phyloP scores from a whole-genome alignment of 92 coral and sea anemone genomes.

The Parazoanthus darwini region DNA sequence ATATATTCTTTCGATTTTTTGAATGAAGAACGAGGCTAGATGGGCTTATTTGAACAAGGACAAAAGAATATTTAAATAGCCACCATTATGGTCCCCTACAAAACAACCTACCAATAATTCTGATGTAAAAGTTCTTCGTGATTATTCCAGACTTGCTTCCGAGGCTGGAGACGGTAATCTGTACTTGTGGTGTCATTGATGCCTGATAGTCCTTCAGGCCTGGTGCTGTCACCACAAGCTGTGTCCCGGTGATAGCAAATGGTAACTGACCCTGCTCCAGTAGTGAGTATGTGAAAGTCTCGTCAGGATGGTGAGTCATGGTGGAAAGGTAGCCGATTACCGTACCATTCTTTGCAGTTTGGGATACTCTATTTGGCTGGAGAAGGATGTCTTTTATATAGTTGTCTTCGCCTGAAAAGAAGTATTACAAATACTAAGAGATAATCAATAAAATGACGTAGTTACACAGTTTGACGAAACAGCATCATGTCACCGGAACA shows the following conservation, averaged over 20 bases:
- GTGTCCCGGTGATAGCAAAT: constrained; percentile 56
- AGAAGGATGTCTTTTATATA: constrained; percentile 52
- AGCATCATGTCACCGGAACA: background rate
- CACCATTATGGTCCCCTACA: background rate
- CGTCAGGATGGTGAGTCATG: constrained; percentile 47
- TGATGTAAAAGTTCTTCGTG: constrained; percentile 52
- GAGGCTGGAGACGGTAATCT: constrained; percentile 52
- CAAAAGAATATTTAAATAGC: too few relatives aligned
- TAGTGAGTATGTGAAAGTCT: constrained; percentile 59
- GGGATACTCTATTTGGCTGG: constrained; percentile 62
- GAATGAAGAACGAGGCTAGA: too few relatives aligned
- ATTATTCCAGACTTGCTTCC: constrained; percentile 47
- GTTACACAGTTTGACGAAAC: background rate
- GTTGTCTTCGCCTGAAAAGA: constrained; percentile 53
- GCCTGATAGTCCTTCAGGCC: constrained; percentile 49
- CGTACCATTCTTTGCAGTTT: constrained; percentile 57
- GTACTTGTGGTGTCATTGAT: constrained; percentile 41
- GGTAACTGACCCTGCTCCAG: constrained; percentile 54
- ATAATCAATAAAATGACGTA: background rate
- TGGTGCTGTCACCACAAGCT: constrained; percentile 48
- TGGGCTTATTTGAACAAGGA: too few relatives aligned
- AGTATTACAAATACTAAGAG: background rate
- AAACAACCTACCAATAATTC: constrained; percentile 50
- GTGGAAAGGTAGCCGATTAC: constrained; percentile 60
- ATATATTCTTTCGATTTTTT: too few relatives aligned